Evolutionary conservation across 2,888 invertebrate species (phyloP).

Genomic region (Lasioglossum zephyrum): DNA sequence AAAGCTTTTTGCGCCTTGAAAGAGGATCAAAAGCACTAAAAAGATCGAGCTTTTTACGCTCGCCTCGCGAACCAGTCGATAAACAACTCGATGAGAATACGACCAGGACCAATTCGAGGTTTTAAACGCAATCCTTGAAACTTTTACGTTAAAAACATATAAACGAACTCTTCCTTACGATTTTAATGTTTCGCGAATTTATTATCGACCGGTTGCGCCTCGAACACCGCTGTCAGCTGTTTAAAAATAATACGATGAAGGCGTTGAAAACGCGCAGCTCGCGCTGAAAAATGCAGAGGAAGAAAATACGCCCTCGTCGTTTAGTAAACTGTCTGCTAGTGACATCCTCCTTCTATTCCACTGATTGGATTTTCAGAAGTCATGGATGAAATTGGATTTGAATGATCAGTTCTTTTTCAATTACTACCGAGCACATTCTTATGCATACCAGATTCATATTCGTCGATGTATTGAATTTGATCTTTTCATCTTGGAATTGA

Average conservation of each 20-base stretch:
- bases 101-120: conserved; percentile 26
- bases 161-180: not conserved
- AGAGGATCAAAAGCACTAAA: conserved; percentile 56
- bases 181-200: conserved; percentile 9
- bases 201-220: conserved; percentile 15
- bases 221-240: conserved; percentile 10
- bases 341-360: conserved; percentile 75
- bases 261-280: conserved; percentile 11
- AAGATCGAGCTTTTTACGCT: conserved; percentile 46
- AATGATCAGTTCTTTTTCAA: conserved; percentile 64
- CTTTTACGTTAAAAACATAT: not conserved
- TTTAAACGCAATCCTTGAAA: conserved; percentile 16
- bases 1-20: conserved; percentile 67
- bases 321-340: conserved; percentile 76
- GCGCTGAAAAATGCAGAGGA: conserved; percentile 19
- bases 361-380: conserved; percentile 76
- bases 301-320: conserved; percentile 58
- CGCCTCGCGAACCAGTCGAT: conserved; percentile 18
- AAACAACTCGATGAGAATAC: conserved; percentile 61
- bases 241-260: conserved; percentile 32
- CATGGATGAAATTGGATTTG: conserved; percentile 73
- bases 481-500: not conserved
- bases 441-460: conserved; percentile 35
- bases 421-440: conserved; percentile 38
- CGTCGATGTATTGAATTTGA: not conserved